A percentile compares a stretch with the other conserved stretches of the same genome.
Conservation (phyloP, 2,113 vertebrate species). For the Prinia subflava region DNA sequence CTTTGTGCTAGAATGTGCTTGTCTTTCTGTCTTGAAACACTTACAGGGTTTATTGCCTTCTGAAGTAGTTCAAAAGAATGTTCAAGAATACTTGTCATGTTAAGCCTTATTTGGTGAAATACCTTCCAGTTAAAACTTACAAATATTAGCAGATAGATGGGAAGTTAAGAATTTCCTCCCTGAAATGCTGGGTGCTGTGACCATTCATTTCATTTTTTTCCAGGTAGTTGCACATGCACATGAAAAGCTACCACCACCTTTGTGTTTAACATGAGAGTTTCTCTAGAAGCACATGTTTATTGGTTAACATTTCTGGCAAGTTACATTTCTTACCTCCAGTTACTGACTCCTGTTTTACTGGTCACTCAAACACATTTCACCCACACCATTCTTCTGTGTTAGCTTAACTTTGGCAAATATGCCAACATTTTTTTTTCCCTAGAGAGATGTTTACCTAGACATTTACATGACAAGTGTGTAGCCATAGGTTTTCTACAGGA, state of each 20-base stretch:
- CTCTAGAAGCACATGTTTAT: background rate
- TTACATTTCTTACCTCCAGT: background rate
- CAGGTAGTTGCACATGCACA: background rate
- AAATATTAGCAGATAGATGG: background rate
- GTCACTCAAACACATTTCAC: background rate
- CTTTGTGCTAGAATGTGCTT: background rate
- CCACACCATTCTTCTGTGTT: background rate
- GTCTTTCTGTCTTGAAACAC: background rate
- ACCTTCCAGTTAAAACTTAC: background rate
- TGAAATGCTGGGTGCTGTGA: background rate
- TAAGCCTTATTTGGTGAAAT: background rate
- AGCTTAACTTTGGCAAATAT: background rate
- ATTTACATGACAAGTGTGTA: background rate
- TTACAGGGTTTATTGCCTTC: background rate
- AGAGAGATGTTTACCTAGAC: background rate
- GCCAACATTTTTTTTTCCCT: background rate
- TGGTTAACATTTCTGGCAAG: background rate
- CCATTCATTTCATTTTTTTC: background rate
- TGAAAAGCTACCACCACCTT: background rate
- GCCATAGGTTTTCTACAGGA: background rate
- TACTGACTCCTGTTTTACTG: background rate
- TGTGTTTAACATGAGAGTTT: background rate
- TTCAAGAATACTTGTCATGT: background rate
- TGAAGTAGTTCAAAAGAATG: background rate
- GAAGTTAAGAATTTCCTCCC: background rate